These are phyloP conservation scores for Antheraea assamensis DNA, from an alignment of 2,888 invertebrate species.

Conservation along the genomic window DNA sequence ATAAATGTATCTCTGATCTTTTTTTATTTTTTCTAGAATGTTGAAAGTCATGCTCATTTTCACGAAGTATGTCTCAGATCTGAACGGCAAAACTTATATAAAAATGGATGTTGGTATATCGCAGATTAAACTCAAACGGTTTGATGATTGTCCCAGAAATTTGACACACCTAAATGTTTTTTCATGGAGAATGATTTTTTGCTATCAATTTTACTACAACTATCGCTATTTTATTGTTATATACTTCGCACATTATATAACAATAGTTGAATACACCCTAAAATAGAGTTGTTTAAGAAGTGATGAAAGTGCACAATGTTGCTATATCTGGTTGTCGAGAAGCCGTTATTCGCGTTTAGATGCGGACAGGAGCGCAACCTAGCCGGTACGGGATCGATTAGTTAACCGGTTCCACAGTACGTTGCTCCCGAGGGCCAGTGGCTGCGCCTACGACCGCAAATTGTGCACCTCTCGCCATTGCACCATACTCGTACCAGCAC, in stretches of 20 bases:
- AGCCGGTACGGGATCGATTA: constrained; percentile 76
- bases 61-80: background rate
- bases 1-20: background rate
- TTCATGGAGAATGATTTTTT: too few relatives aligned
- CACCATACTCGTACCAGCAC: constrained; percentile 27
- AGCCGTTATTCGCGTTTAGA: constrained; percentile 77
- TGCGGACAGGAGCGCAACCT: constrained; percentile 72
- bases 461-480: constrained; percentile 58
- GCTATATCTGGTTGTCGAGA: constrained; percentile 54
- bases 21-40: background rate
- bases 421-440: constrained; percentile 73
- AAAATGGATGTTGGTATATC: too few relatives aligned
- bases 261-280: background rate
- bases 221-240: background rate
- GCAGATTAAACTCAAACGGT: too few relatives aligned
- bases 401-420: constrained; percentile 77
- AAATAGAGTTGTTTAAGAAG: constrained; percentile 4
- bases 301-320: constrained; percentile 28
- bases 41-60: background rate
- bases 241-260: background rate
- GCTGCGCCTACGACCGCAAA: constrained; percentile 62
- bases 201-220: too few relatives aligned
- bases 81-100: background rate
- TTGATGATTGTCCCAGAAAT: too few relatives aligned
- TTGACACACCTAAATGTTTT: too few relatives aligned